A percentile compares a stretch with the other conserved stretches of the same genome.
These are phyloP conservation scores for Pentalonia nigronervosa DNA, from an alignment of 1,140 invertebrate species.

Conservation along the genomic window DNA sequence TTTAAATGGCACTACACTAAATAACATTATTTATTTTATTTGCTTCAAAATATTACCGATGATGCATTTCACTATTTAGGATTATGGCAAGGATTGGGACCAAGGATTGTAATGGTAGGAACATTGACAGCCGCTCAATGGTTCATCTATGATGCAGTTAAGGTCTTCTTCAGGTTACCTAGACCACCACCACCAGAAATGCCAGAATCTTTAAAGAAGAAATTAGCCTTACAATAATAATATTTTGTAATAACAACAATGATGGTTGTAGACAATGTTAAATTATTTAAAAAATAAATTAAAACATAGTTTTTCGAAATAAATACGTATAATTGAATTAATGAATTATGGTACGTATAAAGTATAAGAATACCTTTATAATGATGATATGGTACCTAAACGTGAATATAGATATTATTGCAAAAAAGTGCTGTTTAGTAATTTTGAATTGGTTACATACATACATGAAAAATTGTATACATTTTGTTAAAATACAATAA, in stretches of 20 bases:
- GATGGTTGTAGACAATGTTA: not conserved
- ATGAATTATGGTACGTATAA: too few relatives aligned
- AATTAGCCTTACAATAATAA: conserved; percentile 68
- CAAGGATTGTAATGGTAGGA: conserved; percentile 99
- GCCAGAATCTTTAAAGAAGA: conserved; percentile 93
- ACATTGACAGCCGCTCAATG: conserved; percentile 98
- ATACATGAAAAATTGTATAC: too few relatives aligned
- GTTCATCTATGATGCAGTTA: conserved; percentile 99
- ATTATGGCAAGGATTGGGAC: conserved; percentile 95
- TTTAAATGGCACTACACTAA: not conserved
- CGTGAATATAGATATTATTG: too few relatives aligned
- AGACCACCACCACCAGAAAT: conserved; percentile 97
- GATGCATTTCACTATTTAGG: conserved; percentile 66
- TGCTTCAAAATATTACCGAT: not conserved
- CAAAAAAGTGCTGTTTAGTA: too few relatives aligned
- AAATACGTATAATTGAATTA: not conserved
- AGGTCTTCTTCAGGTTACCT: conserved; percentile 88
- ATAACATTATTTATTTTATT: not conserved
- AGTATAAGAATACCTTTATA: too few relatives aligned
- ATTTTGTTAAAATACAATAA: too few relatives aligned
- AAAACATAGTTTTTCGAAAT: not conserved
- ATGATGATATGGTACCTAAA: too few relatives aligned
- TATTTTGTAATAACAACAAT: not conserved
- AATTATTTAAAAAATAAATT: not conserved
- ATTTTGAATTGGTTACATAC: too few relatives aligned